Percentiles rank a stretch among this genome's conserved stretches.
Conservation (phyloP, 2,888 invertebrate species). For the Junonia oenone region DNA sequence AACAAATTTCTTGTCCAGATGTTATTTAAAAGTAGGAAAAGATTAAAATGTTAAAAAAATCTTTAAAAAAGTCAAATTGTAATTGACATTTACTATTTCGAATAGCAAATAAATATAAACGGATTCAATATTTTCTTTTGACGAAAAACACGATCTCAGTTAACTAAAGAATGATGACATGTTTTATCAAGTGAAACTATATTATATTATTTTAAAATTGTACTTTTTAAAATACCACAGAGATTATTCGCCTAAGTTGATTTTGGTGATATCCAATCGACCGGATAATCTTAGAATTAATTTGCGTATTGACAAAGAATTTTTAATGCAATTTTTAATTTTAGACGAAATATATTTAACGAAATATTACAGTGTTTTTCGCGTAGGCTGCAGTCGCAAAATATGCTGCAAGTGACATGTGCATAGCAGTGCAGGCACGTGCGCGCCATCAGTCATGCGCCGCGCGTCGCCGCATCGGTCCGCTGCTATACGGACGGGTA, state of each 20-base stretch:
- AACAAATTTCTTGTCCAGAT: conserved; percentile 8
- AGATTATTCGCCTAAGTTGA: background rate
- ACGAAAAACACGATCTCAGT: no score
- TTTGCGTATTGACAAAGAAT: background rate
- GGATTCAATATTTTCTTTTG: background rate
- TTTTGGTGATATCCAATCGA: background rate
- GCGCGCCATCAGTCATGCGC: conserved; percentile 47
- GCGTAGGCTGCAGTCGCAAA: background rate
- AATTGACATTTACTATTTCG: no score
- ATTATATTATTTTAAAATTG: no score
- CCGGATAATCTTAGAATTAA: background rate
- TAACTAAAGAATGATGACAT: no score
- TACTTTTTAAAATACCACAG: no score
- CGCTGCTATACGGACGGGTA: conserved; percentile 22
- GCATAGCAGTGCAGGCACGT: conserved; percentile 38
- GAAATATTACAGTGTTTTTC: background rate
- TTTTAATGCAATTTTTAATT: background rate
- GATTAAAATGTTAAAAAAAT: background rate
- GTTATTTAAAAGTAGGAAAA: background rate
- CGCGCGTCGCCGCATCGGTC: conserved; percentile 33
- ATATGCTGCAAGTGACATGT: conserved; percentile 22
- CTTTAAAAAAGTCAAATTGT: background rate
- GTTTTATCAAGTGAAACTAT: no score
- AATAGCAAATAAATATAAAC: no score
- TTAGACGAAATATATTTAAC: background rate